phyloP scores from a whole-genome alignment of 2,888 invertebrate species.

The Cephus spinipes region DNA sequence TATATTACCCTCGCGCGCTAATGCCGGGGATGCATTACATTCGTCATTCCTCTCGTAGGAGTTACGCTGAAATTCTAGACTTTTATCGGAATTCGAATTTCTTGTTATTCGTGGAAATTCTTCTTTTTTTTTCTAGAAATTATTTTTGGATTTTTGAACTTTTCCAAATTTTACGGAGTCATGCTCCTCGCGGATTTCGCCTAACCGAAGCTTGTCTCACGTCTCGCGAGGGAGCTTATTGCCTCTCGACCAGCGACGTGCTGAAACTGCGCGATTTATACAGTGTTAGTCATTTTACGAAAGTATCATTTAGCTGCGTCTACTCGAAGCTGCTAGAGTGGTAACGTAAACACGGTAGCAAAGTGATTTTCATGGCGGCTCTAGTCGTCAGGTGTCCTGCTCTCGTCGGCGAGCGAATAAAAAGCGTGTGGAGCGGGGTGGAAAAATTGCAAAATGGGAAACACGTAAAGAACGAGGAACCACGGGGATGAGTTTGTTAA shows the following conservation, averaged over 20 bases:
- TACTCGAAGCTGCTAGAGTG: neutral
- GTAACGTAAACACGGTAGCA: neutral
- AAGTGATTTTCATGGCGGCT: neutral
- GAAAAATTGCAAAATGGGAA: neutral
- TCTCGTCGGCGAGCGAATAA: neutral
- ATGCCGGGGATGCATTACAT: constrained; percentile 39
- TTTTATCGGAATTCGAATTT: neutral
- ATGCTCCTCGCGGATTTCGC: neutral
- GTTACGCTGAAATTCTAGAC: neutral
- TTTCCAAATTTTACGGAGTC: neutral
- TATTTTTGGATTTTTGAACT: neutral
- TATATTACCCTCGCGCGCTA: constrained; percentile 35
- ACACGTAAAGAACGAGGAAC: neutral
- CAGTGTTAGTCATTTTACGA: constrained; percentile 18
- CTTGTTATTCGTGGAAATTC: neutral
- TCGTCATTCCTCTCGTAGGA: constrained; percentile 11
- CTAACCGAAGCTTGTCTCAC: neutral
- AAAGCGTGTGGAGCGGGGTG: neutral
- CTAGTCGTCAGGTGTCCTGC: neutral
- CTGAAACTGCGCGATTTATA: constrained; percentile 35
- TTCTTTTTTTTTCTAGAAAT: neutral
- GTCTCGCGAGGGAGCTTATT: constrained; percentile 22
- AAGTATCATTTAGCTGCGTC: neutral
- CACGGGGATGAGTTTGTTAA: neutral
- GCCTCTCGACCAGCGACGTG: constrained; percentile 23